Evolutionary conservation across 2,113 vertebrate species (phyloP).

Genomic region (Tyrannus savana): DNA sequence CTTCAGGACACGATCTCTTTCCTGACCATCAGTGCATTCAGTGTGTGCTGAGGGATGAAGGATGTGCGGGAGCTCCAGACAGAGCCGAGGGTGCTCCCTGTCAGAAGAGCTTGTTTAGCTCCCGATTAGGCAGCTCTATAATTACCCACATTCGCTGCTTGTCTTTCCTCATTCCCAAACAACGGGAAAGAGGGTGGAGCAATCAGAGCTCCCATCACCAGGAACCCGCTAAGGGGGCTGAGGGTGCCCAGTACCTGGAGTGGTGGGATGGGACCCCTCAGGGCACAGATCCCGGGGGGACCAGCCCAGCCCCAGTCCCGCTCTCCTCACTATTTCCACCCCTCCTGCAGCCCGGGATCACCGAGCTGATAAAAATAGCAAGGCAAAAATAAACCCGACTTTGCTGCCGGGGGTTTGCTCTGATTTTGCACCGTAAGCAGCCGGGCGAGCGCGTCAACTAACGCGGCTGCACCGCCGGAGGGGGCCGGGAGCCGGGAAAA

Average conservation of each 20-base stretch:
- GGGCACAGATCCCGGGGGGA: fast-evolving
- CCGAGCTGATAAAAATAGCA: not conserved
- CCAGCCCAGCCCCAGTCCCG: no score
- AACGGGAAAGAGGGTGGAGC: not conserved
- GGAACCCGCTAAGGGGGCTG: not conserved
- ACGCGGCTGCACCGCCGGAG: not conserved
- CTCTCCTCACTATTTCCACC: not conserved
- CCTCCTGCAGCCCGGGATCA: not conserved
- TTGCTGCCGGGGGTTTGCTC: not conserved
- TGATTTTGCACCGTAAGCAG: not conserved
- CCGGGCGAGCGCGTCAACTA: fast-evolving
- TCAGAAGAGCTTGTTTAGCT: fast-evolving
- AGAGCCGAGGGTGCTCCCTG: fast-evolving
- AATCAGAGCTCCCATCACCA: not conserved
- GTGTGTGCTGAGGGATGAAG: not conserved
- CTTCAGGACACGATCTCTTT: not conserved
- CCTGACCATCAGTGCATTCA: fast-evolving
- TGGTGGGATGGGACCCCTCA: not conserved
- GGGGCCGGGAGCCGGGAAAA: not conserved
- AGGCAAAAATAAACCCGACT: not conserved
- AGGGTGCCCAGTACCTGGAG: not conserved
- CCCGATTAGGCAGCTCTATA: not conserved
- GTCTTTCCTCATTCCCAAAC: not conserved
- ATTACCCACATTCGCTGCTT: not conserved
- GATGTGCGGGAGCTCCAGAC: not conserved